phyloP scores from a whole-genome alignment of 2,797 vertebrate genomes.

The Rhinogobio ventralis region DNA sequence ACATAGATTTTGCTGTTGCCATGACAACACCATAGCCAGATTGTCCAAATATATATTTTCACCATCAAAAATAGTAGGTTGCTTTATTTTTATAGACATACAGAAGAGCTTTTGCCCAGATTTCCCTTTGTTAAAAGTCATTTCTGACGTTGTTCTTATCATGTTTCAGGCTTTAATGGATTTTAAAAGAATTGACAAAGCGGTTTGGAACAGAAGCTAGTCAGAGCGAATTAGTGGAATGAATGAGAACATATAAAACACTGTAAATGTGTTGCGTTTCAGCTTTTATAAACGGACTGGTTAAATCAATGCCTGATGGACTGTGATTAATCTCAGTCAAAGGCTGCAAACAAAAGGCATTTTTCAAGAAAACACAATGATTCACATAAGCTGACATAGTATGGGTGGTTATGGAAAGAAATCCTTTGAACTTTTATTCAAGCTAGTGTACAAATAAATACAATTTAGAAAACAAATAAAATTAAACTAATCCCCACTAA shows the following conservation, averaged over 20 bases:
- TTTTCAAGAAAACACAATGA: neutral
- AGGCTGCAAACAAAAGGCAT: neutral
- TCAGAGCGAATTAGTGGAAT: neutral
- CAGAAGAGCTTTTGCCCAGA: neutral
- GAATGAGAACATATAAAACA: neutral
- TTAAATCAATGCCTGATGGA: neutral
- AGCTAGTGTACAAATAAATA: neutral
- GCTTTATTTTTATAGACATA: neutral
- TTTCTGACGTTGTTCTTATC: neutral
- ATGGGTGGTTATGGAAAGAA: neutral
- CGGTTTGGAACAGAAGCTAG: neutral
- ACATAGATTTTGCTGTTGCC: neutral
- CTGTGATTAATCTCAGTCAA: neutral
- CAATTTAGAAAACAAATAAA: neutral
- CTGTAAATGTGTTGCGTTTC: neutral
- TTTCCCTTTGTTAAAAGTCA: neutral
- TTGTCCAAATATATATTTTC: neutral
- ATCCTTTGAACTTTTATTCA: neutral
- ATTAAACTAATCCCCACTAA: too few species aligned
- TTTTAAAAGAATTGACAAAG: neutral
- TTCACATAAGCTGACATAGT: neutral
- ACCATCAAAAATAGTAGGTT: neutral
- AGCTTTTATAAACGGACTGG: neutral
- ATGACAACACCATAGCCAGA: neutral
- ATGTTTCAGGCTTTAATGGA: neutral